A percentile compares a stretch with the other conserved stretches of the same genome.
phyloP scores from a whole-genome alignment of 2,888 invertebrate genomes.

The Homarus gammarus region DNA sequence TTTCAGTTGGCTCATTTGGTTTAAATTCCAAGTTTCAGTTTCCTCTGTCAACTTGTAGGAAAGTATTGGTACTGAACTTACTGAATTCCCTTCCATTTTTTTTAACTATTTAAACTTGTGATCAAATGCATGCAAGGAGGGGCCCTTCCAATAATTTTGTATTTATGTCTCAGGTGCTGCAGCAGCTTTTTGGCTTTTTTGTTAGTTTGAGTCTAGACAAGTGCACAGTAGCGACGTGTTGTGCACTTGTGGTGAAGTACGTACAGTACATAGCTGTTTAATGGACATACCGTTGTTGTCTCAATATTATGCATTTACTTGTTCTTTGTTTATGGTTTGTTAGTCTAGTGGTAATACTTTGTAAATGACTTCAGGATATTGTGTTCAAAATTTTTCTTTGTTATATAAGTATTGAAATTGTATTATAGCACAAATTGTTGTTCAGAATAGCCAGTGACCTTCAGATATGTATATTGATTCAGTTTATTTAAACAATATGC shows the following conservation, averaged over 20 bases:
- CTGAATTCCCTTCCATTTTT: conserved; percentile 13
- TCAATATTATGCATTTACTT: conserved; percentile 56
- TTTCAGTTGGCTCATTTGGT: not conserved
- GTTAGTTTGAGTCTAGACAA: not conserved
- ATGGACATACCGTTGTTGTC: conserved; percentile 3
- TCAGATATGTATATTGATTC: conserved; percentile 19
- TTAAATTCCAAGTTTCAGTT: not conserved
- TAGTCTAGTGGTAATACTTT: conserved; percentile 14
- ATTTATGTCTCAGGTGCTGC: conserved; percentile 66
- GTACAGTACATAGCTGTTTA: conserved; percentile 26
- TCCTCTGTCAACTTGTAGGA: not conserved
- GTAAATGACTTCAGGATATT: conserved; percentile 27
- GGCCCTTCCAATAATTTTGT: conserved; percentile 47
- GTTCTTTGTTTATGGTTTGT: conserved; percentile 51
- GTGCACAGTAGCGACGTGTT: conserved; percentile 9
- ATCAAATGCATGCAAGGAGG: conserved; percentile 34
- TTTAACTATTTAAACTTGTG: conserved; percentile 9
- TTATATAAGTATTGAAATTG: conserved; percentile 13
- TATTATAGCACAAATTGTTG: conserved; percentile 45
- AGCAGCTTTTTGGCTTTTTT: conserved; percentile 26
- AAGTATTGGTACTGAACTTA: conserved; percentile 14
- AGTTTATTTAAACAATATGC: conserved; percentile 12
- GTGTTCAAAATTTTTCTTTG: conserved; percentile 12
- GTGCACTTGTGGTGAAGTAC: conserved; percentile 28
- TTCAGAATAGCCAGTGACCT: conserved; percentile 27